These are phyloP conservation scores for Entosphenus tridentatus DNA, from an alignment of 2,113 vertebrate species.

Conservation along the genomic window DNA sequence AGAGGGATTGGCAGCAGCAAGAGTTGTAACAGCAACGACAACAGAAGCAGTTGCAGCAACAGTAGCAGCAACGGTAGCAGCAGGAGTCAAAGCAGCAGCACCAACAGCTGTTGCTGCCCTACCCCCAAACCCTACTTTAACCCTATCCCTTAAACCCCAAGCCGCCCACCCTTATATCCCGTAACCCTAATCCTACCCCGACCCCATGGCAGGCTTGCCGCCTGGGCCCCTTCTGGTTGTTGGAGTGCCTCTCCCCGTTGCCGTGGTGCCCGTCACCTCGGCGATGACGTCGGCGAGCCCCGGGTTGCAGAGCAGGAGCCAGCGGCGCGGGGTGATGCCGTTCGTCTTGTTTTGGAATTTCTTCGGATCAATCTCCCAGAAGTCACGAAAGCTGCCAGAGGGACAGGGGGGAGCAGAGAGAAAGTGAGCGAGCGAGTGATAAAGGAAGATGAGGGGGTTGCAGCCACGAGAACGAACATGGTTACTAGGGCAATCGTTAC, in stretches of 20 bases:
- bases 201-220: background rate
- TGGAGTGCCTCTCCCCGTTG: too few species aligned
- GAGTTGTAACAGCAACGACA: too few species aligned
- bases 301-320: slow-evolving; percentile 56
- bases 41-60: too few species aligned
- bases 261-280: slow-evolving; percentile 22
- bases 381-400: slow-evolving; percentile 47
- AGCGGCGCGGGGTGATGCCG: slow-evolving; percentile 45
- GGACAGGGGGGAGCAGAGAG: background rate
- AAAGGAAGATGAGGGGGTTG: background rate
- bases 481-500: slow-evolving; percentile 10
- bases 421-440: background rate
- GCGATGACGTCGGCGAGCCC: slow-evolving; percentile 40
- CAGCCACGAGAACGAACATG: background rate
- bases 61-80: too few species aligned
- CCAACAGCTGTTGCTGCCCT: too few species aligned
- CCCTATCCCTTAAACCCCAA: too few species aligned
- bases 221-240: background rate
- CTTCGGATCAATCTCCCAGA: slow-evolving; percentile 38
- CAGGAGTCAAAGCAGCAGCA: too few species aligned
- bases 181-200: background rate
- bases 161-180: too few species aligned
- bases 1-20: too few species aligned
- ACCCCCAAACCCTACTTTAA: too few species aligned
- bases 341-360: slow-evolving; percentile 78